Evolutionary conservation across 2,113 vertebrate genomes (phyloP), one percentile per base, ranked within the genome.

Genomic region (Edolisoma coerulescens): DNA sequence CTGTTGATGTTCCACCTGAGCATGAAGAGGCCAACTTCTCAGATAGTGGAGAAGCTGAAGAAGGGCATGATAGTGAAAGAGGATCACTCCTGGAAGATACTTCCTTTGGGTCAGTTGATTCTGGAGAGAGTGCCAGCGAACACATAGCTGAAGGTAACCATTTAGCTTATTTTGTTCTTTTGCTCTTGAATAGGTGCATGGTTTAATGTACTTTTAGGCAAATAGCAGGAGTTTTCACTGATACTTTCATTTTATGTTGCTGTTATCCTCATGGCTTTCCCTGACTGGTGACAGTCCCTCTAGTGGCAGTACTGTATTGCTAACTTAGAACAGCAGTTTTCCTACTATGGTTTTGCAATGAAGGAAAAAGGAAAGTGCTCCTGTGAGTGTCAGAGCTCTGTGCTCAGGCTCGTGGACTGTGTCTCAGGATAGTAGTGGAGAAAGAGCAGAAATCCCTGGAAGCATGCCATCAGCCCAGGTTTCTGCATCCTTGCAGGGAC

Each of bases 101-200:
- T 28, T 70, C 87, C 27, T 85, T 89, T 78, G 92, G 3, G 44
- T 77, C 70, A 39, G 1, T 33, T 89, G 95, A 87, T 86, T 80
- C 85, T 41, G 89, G 24, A 86, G 49, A 78, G 11, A 39, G 27
- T 69, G 32, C 44, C 11, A 69, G 49, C 10, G 64, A 95, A 50
- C 80, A 95, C 8, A 14, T 3, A 50, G 73, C 87, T 68, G 41
- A 94, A 97, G 98, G 98, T 98, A 98, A 97, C 21, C 17, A 27
- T 84, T 70, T 70, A 20, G 35, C 20, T 84, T 73, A 4, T 70
- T 90, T 83, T 90, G 8, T 32, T 81, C 20, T 63, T 94, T 78
- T 71, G 64, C 45, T 73, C 6, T 68, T 86, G 15, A 44, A 65
- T 24, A 73, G 11, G 13, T 67, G 60, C 26, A 32, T 6, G 39